A percentile compares a stretch with the other conserved stretches of the same genome.
Conservation (phyloP, 2,888 invertebrate species). For the Platycnemis pennipes region DNA sequence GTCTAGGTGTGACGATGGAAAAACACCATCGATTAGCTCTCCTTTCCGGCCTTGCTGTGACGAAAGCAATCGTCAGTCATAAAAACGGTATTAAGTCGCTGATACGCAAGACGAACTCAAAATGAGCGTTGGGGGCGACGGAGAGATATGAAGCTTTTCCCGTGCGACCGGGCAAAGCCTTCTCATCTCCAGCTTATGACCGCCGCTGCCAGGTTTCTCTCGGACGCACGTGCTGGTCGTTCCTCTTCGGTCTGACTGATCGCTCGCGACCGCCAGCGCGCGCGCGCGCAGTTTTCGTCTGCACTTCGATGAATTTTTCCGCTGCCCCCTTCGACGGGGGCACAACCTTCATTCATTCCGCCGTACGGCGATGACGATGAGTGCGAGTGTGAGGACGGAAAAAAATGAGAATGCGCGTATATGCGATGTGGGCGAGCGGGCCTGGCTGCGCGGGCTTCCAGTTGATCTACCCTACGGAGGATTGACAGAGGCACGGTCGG, state of each 20-base stretch:
- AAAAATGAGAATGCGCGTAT: not conserved
- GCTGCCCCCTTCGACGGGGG: not conserved
- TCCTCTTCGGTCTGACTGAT: slow-evolving; percentile 6
- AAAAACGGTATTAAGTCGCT: no score
- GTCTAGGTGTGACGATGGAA: no score
- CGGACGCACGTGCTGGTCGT: not conserved
- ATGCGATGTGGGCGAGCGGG: not conserved
- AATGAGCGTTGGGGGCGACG: no score
- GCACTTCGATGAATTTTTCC: slow-evolving; percentile 36
- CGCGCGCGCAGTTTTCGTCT: slow-evolving; percentile 3
- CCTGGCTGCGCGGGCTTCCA: not conserved
- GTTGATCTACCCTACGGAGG: not conserved
- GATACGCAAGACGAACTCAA: no score
- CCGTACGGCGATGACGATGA: not conserved
- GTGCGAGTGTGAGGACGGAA: not conserved
- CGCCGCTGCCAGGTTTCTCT: not conserved
- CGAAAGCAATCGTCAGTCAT: no score
- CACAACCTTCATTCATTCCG: slow-evolving; percentile 6
- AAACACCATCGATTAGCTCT: no score
- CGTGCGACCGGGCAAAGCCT: no score
- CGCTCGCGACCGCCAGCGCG: slow-evolving; percentile 17
- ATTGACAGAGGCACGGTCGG: not conserved
- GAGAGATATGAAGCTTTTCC: no score
- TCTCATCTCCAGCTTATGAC: not conserved
- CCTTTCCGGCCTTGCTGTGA: no score